Conservation (phyloP, 2,888 invertebrate genomes). For the Microctonus aethiopoides region DNA sequence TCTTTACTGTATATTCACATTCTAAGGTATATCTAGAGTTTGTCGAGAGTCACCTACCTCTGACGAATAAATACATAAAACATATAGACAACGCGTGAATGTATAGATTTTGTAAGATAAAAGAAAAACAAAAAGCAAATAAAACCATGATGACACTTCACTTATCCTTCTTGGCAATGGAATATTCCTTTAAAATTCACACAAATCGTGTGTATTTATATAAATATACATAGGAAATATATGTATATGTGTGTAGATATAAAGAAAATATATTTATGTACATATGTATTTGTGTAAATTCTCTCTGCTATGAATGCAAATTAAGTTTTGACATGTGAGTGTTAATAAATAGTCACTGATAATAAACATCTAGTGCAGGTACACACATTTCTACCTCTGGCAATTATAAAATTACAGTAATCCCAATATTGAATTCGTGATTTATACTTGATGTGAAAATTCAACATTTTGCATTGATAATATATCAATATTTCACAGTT, state of each 20-base stretch:
- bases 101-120: neutral
- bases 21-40: constrained; percentile 5
- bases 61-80: constrained; percentile 15
- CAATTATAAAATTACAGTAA: too few species aligned
- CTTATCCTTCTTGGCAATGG: neutral
- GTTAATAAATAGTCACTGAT: neutral
- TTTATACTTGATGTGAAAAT: too few species aligned
- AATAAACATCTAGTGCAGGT: neutral
- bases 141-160: neutral
- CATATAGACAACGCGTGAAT: neutral
- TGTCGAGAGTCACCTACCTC: neutral
- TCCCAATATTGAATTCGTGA: too few species aligned
- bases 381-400: neutral
- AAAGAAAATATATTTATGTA: neutral
- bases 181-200: neutral
- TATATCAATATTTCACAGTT: too few species aligned
- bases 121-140: neutral
- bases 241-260: neutral
- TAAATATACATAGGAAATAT: too few species aligned
- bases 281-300: neutral
- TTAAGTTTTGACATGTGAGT: neutral
- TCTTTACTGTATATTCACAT: constrained; percentile 1
- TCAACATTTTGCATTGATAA: too few species aligned
- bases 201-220: neutral
- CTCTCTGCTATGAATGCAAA: neutral